Base-by-base conservation (phyloP, 2,888 invertebrate species). In the Cheilosia impressa region DNA sequence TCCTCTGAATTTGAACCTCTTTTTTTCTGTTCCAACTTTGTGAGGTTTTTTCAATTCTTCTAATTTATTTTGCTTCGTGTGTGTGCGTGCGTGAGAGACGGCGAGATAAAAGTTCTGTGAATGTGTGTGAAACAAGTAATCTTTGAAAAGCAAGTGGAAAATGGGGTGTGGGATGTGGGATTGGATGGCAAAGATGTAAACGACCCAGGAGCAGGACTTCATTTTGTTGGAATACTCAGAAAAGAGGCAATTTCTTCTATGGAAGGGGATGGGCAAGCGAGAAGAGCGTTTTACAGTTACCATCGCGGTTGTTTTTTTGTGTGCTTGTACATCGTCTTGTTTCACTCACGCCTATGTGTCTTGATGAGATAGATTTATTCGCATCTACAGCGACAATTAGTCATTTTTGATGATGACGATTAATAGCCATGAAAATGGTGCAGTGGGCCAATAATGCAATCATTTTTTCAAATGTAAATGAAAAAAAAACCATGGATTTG, bases 71-170 rank as follows among this genome's bases (percentile, higher is more conserved):
- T 41, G 43, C 63, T 34, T 65, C 41, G 65, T 63, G 72, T 72
- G 76, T 53, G 52, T 57, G 73, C 38, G 75, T 79, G 34, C 15
- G 62, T 63, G 62, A n/a, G 69, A 58, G 31, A 45, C 66, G 72
- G 66, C 31, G 31, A 72, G 60, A 58, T 15, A 45, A 52, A 55
- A 63, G 38, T 57, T 31, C 17, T 47, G 63, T 76, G 76, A 31
- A 47, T 41, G 57, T 60, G 71, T 57, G 45, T 27, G 52, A 53
- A 62, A 24, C 19, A 15, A 55, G 50, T 60, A 41, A 17, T 52
- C 13, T 4, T 19, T n/a, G 17, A 41, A 45, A 66, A 50, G 60
- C 68, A 68, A 80, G 80, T 80, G 79, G 58, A 75, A 80, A 58
- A 69, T 55, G 34, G 65, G 66, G 27, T 53, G 63, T 15, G 57